Percentiles rank a stretch among this genome's conserved stretches.
Conservation (phyloP, 2,797 vertebrate species). For the Austrolebias charrua region DNA sequence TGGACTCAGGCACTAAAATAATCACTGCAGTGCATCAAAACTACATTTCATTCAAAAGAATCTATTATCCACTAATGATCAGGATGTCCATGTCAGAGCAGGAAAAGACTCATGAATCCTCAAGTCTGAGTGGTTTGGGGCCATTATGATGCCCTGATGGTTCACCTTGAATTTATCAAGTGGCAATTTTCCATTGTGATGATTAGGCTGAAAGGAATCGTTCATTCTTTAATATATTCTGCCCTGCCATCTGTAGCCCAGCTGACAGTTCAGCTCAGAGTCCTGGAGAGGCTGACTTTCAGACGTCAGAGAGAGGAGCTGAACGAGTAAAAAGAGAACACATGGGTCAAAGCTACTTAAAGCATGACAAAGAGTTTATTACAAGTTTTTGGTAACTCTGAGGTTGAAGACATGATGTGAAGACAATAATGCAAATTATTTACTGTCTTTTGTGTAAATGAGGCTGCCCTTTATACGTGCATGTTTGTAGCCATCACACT, state of each 20-base stretch:
- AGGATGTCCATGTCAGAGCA: constrained; percentile 16
- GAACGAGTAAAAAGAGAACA: constrained; percentile 35
- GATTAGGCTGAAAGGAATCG: constrained; percentile 26
- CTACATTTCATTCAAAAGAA: constrained; percentile 41
- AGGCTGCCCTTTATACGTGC: neutral
- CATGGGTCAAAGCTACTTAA: constrained; percentile 9
- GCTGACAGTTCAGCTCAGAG: constrained; percentile 30
- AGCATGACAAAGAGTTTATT: constrained; percentile 17
- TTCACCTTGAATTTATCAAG: constrained; percentile 41
- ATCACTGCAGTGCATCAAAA: constrained; percentile 18
- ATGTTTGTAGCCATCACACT: neutral
- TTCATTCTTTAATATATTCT: constrained; percentile 35
- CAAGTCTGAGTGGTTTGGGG: constrained; percentile 19
- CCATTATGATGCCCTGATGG: constrained; percentile 32
- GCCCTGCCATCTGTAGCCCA: constrained; percentile 22
- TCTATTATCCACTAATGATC: constrained; percentile 39
- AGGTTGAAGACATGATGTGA: constrained; percentile 1
- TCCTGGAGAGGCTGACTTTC: constrained; percentile 42
- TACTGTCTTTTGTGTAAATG: neutral
- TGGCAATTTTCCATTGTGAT: constrained; percentile 6
- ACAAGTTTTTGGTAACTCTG: constrained; percentile 23
- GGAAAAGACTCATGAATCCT: constrained; percentile 16
- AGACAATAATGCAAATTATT: neutral
- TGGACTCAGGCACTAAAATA: neutral
- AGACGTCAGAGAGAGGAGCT: constrained; percentile 31